Evolutionary conservation across 2,797 vertebrate genomes (phyloP), one percentile per base, ranked within the genome.

Genomic region (Oreortyx pictus): DNA sequence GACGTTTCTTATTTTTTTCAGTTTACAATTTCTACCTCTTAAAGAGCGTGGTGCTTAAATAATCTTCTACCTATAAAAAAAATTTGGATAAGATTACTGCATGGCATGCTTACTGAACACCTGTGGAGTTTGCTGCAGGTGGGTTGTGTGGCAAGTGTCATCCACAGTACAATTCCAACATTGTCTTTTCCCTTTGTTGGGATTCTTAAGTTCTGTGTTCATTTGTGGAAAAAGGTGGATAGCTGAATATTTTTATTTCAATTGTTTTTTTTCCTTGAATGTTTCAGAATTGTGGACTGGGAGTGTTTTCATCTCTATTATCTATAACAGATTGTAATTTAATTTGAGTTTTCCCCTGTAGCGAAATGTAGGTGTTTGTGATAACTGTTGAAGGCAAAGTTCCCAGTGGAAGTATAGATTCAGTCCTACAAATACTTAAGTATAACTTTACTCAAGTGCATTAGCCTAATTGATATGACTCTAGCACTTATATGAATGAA

Each of bases 181-280:
- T 7, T 11, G 14, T 20, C 77, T 73, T 72, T 61, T 23, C 18
- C 7, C n/a, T 60, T 44, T 56, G 12, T 60, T 1, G 1, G 31
- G 39, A 41, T 39, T 82, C 31, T 35, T 71, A 22, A 62, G 54
- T n/a, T 75, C 64, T 49, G 16, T 72, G 49, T 86, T 76, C 24
- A 10, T 49, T 61, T 49, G 10, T 31, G 14, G 43, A 6, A 6
- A 7, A 9, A 22, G 12, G 0, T 14, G 4, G 2, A 6, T 41
- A 65, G 61, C 11, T 50, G 24, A 62, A 22, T 81, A 37, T 72
- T 81, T 80, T 81, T 68, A 49, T 67, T 81, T 67, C 10, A 65
- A 9, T 9, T 50, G 3, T 17, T 75, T 92, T 75, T 92, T 88
- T 81, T 64, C 14, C 20, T 57, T 70, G 41, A 12, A 15, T 74